Base-by-base conservation (phyloP, 2,888 invertebrate genomes). In the Teleogryllus oceanicus region DNA sequence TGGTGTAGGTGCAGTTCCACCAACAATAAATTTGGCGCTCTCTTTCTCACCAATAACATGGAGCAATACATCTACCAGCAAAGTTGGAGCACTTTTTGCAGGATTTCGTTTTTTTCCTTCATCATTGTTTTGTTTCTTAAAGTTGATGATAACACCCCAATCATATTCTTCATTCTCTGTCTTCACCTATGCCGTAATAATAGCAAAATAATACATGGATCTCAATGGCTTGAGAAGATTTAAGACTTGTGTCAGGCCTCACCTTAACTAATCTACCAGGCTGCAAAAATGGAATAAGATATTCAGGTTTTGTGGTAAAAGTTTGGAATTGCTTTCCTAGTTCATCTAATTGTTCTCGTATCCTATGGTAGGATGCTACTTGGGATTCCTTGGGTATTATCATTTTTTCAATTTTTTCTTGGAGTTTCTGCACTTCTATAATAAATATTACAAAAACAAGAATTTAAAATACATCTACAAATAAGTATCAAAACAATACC, bases 141-240 rank as follows among this genome's bases (percentile, higher is more conserved):
- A 97, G 87, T 97, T 97, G 2, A 99, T 92, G 79, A 99, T 93
- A 78, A 96, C 94, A 16, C 98, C 98, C 99, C 99, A 99, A 84
- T 97, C 98, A 87, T 96, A 99, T 85, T 96, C 94, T 83, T 94
- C 91, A 62, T 92, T 92, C 76, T 93, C 94, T 83, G 94, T 94
- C 88, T 95, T 94, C 5, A 96, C 91, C 94, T 95, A 82, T 50
- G 85, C 85, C 83, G 78, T 78, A 83, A 81, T 80, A 76, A 50
- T 18, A 76, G 49, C 18, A 79, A 79, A 74, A 75, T 37, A 79
- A 75, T 24, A 49, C 18, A 18, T n/a, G 16, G 18, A 24, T 75
- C 18, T 49, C 21, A 24, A 20, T 75, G 10, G 24, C 8, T 4
- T 20, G 5, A 13, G 75, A 75, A 0, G 2, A 49, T 62, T 49